These are phyloP conservation scores for Erethizon dorsatum DNA, from an alignment of 2,797 vertebrate species.

Conservation along the genomic window DNA sequence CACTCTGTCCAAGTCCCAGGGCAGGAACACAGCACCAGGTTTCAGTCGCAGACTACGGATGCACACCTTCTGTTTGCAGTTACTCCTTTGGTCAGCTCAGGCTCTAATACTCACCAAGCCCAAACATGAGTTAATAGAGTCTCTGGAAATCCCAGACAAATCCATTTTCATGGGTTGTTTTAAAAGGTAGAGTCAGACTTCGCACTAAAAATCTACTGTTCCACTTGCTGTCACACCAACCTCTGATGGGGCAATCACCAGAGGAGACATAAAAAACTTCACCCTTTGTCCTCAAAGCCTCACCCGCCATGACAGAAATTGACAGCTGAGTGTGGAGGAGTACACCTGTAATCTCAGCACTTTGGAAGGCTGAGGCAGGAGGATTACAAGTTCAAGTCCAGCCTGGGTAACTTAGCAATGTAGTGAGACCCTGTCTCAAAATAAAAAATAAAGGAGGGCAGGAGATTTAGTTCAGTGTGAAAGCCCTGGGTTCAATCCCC, in stretches of 20 bases:
- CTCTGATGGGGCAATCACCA: background rate
- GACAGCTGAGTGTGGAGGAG: background rate
- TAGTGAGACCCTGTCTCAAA: background rate
- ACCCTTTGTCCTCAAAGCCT: background rate
- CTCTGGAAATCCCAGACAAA: background rate
- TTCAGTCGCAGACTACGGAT: too few relatives aligned
- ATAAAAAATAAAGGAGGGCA: background rate
- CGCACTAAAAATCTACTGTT: background rate
- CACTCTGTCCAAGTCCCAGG: background rate
- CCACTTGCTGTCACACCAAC: rapidly evolving
- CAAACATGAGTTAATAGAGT: background rate
- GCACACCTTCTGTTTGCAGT: background rate
- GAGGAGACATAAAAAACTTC: too few relatives aligned
- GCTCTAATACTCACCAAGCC: background rate
- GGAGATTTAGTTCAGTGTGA: background rate
- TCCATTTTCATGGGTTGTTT: background rate
- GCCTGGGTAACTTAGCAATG: background rate
- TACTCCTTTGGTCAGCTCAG: background rate
- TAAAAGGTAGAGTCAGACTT: background rate
- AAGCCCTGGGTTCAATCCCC: background rate
- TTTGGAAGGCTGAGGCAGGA: background rate
- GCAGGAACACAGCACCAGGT: background rate
- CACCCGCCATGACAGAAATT: background rate
- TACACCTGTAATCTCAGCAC: background rate
- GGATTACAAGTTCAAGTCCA: background rate